Evolutionary conservation across 2,113 vertebrate genomes (phyloP).

Genomic region (Pogona vitticeps): DNA sequence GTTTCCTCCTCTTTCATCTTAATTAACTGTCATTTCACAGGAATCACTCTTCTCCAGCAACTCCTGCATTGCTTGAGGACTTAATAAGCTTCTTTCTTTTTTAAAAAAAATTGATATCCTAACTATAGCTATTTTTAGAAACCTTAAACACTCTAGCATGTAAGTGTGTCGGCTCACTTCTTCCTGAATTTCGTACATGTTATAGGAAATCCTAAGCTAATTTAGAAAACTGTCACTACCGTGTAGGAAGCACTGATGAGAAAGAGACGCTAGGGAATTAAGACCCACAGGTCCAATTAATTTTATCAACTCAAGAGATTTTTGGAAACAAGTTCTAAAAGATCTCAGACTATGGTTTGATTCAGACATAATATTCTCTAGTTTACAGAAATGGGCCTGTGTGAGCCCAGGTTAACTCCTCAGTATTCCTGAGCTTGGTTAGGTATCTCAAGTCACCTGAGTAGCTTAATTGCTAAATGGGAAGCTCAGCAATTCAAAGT

Average conservation of each 20-base stretch:
- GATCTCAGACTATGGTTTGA: neutral
- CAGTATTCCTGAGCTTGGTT: neutral
- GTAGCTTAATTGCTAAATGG: neutral
- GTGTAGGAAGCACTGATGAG: neutral
- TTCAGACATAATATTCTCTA: neutral
- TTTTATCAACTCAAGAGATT: neutral
- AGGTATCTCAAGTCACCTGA: neutral
- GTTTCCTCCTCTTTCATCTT: conserved; percentile 17
- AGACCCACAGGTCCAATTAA: neutral
- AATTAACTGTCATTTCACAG: conserved; percentile 46
- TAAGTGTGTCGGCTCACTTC: conserved; percentile 4
- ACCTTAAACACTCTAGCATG: conserved; percentile 16
- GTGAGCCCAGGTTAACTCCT: too few relatives aligned
- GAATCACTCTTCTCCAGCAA: conserved; percentile 27
- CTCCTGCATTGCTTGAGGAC: conserved; percentile 25
- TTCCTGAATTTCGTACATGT: neutral
- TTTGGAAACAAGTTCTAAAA: neutral
- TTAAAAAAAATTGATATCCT: conserved; percentile 18
- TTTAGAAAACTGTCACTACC: conserved; percentile 2
- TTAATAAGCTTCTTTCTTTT: conserved; percentile 15
- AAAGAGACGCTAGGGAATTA: neutral
- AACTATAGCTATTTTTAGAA: conserved; percentile 26
- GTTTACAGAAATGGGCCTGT: neutral
- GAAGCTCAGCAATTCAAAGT: too few relatives aligned
- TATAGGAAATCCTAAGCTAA: conserved; percentile 19